phyloP scores from a whole-genome alignment of 2,113 vertebrate genomes.

The Mustela lutreola region DNA sequence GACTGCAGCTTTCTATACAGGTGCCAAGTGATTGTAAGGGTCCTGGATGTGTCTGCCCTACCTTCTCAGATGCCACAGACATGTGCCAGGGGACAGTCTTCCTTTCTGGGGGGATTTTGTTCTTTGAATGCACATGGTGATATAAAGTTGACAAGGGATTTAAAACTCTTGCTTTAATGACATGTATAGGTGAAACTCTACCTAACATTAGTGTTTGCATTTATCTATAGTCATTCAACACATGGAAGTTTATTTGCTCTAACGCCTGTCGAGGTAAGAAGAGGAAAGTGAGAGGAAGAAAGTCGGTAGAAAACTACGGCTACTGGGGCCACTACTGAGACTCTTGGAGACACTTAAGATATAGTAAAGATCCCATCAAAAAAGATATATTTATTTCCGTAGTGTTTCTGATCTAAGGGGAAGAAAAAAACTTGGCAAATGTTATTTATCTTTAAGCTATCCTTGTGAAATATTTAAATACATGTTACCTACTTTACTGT shows the following conservation, averaged over 20 bases:
- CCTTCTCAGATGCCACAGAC: background rate
- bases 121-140: background rate
- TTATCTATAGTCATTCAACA: background rate
- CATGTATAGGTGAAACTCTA: background rate
- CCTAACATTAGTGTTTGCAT: constrained; percentile 1
- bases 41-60: background rate
- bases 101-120: background rate
- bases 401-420: constrained; percentile 35
- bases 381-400: constrained; percentile 12
- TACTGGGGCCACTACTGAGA: background rate
- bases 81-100: background rate
- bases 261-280: background rate
- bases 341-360: background rate
- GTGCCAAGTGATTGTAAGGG: background rate
- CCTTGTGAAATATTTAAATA: constrained; percentile 55
- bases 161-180: constrained; percentile 42
- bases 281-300: background rate
- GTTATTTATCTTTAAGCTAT: constrained; percentile 28
- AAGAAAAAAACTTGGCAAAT: background rate
- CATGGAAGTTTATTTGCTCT: background rate
- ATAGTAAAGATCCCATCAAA: background rate
- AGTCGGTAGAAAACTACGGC: background rate
- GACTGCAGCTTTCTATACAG: background rate
- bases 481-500: background rate
- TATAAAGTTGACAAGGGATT: background rate